Evolutionary conservation across 2,113 vertebrate genomes (phyloP).

Genomic region (Prolemur simus): DNA sequence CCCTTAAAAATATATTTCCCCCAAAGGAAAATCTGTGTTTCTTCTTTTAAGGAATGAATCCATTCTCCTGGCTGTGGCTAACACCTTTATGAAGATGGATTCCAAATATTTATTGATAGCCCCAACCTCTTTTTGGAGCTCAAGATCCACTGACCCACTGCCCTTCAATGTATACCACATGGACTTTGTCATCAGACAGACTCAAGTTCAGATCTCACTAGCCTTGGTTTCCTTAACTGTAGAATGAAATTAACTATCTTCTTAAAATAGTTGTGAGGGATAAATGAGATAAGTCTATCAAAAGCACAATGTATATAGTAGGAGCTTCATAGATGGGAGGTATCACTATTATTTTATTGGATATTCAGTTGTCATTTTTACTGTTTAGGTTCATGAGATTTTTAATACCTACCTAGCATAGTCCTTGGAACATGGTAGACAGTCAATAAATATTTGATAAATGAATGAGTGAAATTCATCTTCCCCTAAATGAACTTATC

Average conservation of each 20-base stretch:
- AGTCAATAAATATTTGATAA: background rate
- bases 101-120: background rate
- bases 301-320: background rate
- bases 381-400: background rate
- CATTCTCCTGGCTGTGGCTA: background rate
- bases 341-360: background rate
- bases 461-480: background rate
- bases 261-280: background rate
- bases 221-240: background rate
- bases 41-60: background rate
- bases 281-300: background rate
- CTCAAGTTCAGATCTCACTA: background rate
- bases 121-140: background rate
- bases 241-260: constrained; percentile 2
- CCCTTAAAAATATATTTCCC: background rate
- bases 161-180: background rate
- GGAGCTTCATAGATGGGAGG: background rate
- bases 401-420: background rate
- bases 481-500: background rate
- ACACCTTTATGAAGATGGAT: background rate
- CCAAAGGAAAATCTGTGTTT: background rate
- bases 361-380: background rate
- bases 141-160: background rate
- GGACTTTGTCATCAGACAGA: background rate
- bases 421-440: background rate